These are phyloP conservation scores for Syngnathus scovelli DNA, from an alignment of 2,113 vertebrate genomes.

Conservation along the genomic window DNA sequence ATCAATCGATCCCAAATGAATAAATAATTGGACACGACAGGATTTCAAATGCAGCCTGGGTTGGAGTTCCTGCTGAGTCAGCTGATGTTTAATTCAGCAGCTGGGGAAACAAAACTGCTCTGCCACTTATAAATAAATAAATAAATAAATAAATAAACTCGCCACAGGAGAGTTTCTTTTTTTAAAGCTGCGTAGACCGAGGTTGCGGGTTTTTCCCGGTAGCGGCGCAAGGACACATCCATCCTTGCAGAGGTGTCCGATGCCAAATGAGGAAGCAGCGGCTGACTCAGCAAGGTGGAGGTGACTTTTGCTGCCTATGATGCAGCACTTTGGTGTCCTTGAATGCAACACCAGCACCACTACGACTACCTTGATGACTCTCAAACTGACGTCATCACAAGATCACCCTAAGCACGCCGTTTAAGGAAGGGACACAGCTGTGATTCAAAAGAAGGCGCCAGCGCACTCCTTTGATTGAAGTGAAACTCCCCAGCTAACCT, in stretches of 20 bases:
- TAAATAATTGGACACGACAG: constrained; percentile 33
- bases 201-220: constrained; percentile 35
- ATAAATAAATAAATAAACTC: constrained; percentile 12
- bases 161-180: constrained; percentile 9
- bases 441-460: too few relatives aligned
- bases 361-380: neutral
- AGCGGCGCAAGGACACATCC: constrained; percentile 53
- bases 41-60: constrained; percentile 19
- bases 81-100: constrained; percentile 65
- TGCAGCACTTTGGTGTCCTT: neutral
- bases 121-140: constrained; percentile 2
- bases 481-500: too few relatives aligned
- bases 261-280: constrained; percentile 50
- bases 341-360: neutral
- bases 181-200: constrained; percentile 22
- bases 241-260: constrained; percentile 50
- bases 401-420: neutral
- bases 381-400: neutral
- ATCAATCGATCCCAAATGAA: constrained; percentile 5
- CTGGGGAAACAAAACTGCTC: constrained; percentile 11
- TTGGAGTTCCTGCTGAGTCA: constrained; percentile 52
- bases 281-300: constrained; percentile 53
- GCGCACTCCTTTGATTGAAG: too few relatives aligned
- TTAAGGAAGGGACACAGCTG: too few relatives aligned
- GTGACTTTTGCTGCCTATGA: constrained; percentile 43